Conservation (phyloP, 2,888 invertebrate genomes). For the Drosophila rubida region DNA sequence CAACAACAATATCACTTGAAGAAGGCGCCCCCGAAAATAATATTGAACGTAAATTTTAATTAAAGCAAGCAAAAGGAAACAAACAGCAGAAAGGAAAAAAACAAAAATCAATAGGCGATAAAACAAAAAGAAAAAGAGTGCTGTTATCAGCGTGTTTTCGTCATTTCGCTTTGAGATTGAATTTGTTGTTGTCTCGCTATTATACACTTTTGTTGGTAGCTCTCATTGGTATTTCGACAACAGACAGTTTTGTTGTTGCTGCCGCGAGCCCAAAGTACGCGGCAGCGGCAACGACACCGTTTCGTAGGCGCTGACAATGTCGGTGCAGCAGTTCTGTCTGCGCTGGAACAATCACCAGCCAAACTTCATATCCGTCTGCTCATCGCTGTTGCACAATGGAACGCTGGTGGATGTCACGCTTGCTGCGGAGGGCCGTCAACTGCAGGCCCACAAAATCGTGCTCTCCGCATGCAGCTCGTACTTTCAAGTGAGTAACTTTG, state of each 20-base stretch:
- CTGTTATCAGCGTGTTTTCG: conserved; percentile 73
- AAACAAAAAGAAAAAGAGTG: conserved; percentile 66
- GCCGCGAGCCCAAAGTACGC: conserved; percentile 57
- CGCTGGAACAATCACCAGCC: conserved; percentile 98
- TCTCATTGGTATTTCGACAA: conserved; percentile 45
- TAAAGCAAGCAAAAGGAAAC: conserved; percentile 49
- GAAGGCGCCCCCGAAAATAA: conserved; percentile 62
- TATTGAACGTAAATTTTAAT: conserved; percentile 72
- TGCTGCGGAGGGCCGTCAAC: conserved; percentile 94
- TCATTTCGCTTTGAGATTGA: conserved; percentile 54
- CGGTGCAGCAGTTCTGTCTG: conserved; percentile 91
- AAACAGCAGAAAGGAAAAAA: conserved; percentile 39
- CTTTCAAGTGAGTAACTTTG: conserved; percentile 89
- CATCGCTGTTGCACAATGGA: conserved; percentile 92
- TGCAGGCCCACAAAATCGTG: conserved; percentile 95
- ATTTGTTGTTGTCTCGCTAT: conserved; percentile 34
- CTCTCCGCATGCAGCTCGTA: conserved; percentile 96
- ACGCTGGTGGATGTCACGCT: conserved; percentile 95
- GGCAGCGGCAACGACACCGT: conserved; percentile 54
- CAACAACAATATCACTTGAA: conserved; percentile 35
- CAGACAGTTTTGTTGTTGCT: conserved; percentile 58
- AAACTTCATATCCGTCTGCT: conserved; percentile 95
- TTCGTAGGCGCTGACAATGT: conserved; percentile 85
- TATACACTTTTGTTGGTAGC: conserved; percentile 26
- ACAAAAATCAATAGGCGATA: conserved; percentile 76